Evolutionary conservation across 2,888 invertebrate genomes (phyloP).

Genomic region (Saturnia pavonia): DNA sequence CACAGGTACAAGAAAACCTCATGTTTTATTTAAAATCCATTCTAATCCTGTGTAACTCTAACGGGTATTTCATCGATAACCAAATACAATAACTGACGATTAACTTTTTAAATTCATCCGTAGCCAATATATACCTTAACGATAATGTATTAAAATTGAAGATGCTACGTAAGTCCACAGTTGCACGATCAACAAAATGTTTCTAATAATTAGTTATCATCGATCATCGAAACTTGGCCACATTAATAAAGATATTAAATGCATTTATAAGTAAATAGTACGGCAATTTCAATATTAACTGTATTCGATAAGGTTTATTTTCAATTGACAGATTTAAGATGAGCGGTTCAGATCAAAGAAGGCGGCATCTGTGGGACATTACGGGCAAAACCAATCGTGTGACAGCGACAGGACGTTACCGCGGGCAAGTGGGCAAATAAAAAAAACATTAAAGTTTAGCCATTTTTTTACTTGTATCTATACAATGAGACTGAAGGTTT

Average conservation of each 20-base stretch:
- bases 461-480: conserved; percentile 41
- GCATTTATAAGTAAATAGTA: conserved; percentile 40
- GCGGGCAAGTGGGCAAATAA: conserved; percentile 31
- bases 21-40: conserved; percentile 10
- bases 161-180: conserved; percentile 32
- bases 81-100: conserved; percentile 76
- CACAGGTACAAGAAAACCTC: conserved; percentile 2
- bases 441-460: conserved; percentile 43
- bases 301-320: conserved; percentile 19
- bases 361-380: conserved; percentile 64
- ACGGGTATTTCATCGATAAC: conserved; percentile 58
- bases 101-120: conserved; percentile 58
- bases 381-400: conserved; percentile 71
- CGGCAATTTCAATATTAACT: conserved; percentile 21
- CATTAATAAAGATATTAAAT: conserved; percentile 79
- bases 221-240: conserved; percentile 72
- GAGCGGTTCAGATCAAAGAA: conserved; percentile 67
- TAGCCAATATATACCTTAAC: conserved; percentile 26
- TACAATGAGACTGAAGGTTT: background rate
- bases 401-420: conserved; percentile 51
- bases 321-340: conserved; percentile 24
- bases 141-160: background rate
- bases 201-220: conserved; percentile 79
- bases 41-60: conserved; percentile 42
- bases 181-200: conserved; percentile 72